These are phyloP conservation scores for Pseudopleuronectes americanus DNA, from an alignment of 2,797 vertebrate species.

Conservation along the genomic window DNA sequence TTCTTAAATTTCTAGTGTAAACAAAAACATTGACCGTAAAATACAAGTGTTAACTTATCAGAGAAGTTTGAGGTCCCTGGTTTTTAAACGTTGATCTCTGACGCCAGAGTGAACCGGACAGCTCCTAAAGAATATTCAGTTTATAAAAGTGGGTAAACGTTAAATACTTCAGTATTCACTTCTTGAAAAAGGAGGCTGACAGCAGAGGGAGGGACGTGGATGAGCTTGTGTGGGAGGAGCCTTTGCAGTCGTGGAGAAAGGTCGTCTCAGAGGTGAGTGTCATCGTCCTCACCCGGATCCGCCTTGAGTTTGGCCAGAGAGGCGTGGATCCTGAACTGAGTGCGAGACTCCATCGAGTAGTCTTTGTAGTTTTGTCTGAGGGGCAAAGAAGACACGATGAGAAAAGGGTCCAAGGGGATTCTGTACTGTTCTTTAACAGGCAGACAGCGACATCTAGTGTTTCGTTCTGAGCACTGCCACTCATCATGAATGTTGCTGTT, in stretches of 20 bases:
- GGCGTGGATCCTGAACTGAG: constrained; percentile 88
- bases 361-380: constrained; percentile 88
- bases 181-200: not conserved
- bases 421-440: not conserved
- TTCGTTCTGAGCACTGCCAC: no score
- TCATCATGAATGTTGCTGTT: not conserved
- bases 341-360: constrained; percentile 90
- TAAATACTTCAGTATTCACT: not conserved
- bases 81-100: constrained; percentile 9
- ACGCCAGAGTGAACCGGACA: not conserved
- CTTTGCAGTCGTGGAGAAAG: not conserved
- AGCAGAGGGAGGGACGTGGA: not conserved
- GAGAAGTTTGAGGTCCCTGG: not conserved
- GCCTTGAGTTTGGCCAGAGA: constrained; percentile 87
- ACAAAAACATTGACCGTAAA: constrained; percentile 22
- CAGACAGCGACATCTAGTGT: constrained; percentile 50
- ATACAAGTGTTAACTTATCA: constrained; percentile 20
- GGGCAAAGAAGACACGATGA: not conserved
- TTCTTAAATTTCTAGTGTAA: constrained; percentile 36
- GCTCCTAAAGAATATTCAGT: not conserved
- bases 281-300: constrained; percentile 77
- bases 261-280: constrained; percentile 70
- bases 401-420: not conserved
- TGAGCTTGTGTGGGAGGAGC: not conserved
- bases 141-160: not conserved